phyloP scores from a whole-genome alignment of 2,113 vertebrate species.

The Alaudala cheleensis region DNA sequence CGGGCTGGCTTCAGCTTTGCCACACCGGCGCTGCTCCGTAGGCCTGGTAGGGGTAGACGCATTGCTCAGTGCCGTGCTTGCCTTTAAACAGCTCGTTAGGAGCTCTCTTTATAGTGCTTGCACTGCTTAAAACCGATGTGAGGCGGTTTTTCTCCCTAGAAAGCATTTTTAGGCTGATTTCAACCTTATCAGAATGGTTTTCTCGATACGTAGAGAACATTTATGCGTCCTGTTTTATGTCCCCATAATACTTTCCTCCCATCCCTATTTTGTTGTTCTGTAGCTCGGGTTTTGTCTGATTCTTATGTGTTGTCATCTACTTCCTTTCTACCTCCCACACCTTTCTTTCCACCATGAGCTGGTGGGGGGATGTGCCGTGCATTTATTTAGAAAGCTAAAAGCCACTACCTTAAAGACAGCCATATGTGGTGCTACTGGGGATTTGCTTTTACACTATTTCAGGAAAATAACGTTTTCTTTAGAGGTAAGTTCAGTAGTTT shows the following conservation, averaged over 20 bases:
- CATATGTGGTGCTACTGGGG: not conserved
- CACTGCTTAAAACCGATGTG: no score
- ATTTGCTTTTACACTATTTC: not conserved
- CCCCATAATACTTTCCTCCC: accelerated
- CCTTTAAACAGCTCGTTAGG: not conserved
- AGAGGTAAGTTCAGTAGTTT: not conserved
- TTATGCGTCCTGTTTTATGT: not conserved
- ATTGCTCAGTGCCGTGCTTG: not conserved
- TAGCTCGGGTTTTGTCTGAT: not conserved
- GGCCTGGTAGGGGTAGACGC: not conserved
- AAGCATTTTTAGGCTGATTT: not conserved
- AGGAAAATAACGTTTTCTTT: not conserved
- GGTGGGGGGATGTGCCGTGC: not conserved
- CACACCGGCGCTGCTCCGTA: not conserved
- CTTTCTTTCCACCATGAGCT: not conserved
- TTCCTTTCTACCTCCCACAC: slow-evolving; percentile 4
- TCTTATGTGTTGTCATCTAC: not conserved
- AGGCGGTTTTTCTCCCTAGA: accelerated
- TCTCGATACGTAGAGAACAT: accelerated
- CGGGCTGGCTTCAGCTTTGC: not conserved
- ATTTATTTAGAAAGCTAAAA: not conserved
- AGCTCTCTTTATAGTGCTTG: not conserved
- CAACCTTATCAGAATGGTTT: not conserved
- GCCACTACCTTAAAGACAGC: not conserved
- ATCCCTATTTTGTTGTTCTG: not conserved